Evolutionary conservation across 1,140 invertebrate species (phyloP), one percentile per base, ranked within the genome.

Genomic region (Octopus sinensis): DNA sequence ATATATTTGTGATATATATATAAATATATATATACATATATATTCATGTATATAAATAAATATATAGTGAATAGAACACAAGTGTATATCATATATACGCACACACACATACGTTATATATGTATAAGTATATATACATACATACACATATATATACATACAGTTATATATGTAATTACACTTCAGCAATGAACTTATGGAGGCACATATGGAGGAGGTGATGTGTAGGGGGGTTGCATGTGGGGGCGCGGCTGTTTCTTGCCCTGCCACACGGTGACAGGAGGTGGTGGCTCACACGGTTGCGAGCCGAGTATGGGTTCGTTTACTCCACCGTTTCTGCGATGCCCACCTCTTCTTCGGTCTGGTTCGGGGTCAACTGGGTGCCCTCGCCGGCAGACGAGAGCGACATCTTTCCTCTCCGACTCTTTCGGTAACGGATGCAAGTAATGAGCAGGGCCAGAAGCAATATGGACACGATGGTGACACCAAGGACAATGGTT

Each of bases 361-460:
- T 87, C 82, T 84, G 82, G n/a, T 68, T 86, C 89, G 92, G 78
- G 92, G 93, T 78, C 85, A 92, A 87, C 80, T 85, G 86, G 76
- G 85, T 82, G 73, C 85, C 87, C 53, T 90, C 93, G 30, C 30
- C 30, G 2, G 30, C 30, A 43, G 30, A 43, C 91, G 91, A 93
- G 78, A 95, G 91, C 85, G 93, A 94, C 93, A 95, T 94, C 89
- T 95, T 95, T 0, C 94, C 96, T 82, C 95, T 96, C 53, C 95
- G 92, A 82, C 94, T 93, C 87, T 95, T 93, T 83, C 95, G 92
- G 88, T 98, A 97, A 17, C 98, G 90, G 56, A 96, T 93, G 88
- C 96, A 98, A 0, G 96, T 97, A 54, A 97, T 94, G 17, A 97
- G 92, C 0, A 94, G 94, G 0, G 96, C 96, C 6, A 98, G 91